Evolutionary conservation across 2,797 vertebrate genomes (phyloP), one percentile per base, ranked within the genome.

Genomic region (Scolopax bukidnonensis): DNA sequence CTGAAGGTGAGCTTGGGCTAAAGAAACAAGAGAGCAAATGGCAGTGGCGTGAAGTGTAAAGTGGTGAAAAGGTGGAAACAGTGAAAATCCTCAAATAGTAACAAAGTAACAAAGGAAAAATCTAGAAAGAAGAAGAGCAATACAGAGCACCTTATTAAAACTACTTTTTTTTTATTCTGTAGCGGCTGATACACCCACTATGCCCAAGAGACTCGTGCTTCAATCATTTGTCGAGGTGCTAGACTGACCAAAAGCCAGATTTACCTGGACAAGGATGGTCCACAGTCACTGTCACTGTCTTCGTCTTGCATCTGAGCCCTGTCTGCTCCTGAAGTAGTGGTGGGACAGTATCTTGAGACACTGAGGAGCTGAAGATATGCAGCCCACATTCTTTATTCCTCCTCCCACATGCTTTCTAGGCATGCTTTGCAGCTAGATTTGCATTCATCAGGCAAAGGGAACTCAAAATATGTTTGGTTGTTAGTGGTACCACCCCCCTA

Each of bases 121-220:
- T 3, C 36, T 54, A 85, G 17, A 61, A 81, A 69, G 53, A 74
- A 69, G 53, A 74, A 25, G n/a, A 54, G 13, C 30, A 51, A 9
- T 59, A 23, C 16, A 60, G 21, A 65, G 1, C 6, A 43, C 5
- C 12, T 60, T 54, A 43, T 41, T 51, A 24, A 63, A 92, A 92
- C 14, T 5, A 9, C 17, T 54, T 60, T 28, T 60, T 32, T 74
- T 56, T 47, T 50, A 24, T 76, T 84, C 10, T 82, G 41, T 18
- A 68, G 38, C 0, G 0, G 4, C 11, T 56, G 40, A 48, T 70
- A 18, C 20, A 75, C 7, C 21, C 53, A 48, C 28, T 40, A 8
- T 60, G 16, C 16, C 27, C 54, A 61, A 3, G 20, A 74, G 16
- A 80, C 3, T 1, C 2, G 9, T 4, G 28, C 19, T 67, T 89